Evolutionary conservation across 2,113 vertebrate genomes (phyloP), one percentile per base, ranked within the genome.

Genomic region (Istiophorus platypterus): DNA sequence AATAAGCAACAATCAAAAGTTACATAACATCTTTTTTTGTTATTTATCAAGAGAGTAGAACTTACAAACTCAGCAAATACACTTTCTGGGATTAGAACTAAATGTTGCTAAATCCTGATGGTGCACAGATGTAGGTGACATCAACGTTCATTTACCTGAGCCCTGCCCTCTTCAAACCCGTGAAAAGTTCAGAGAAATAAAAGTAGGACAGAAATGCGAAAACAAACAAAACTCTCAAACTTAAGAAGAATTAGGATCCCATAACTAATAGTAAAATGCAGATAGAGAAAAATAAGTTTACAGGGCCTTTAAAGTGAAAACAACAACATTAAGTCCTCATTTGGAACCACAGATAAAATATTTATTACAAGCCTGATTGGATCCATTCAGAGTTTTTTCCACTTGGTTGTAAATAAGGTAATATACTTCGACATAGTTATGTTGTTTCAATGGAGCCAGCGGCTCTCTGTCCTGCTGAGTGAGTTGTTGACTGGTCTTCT

Each of bases 401-500:
- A 59, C 37, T 20, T 54, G 70, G 78, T 61, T 34, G 51, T 88
- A 80, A 84, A 89, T 80, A 76, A 77, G 67, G 66, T 52, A 65
- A 80, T 80, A 76, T 81, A 56, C 54, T 72, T 65, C 24, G 27
- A 66, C 64, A 80, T 17, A 18, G 59, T 54, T 51, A 47, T 82
- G 57, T 73, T 81, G 81, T 76, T 84, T 59, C 41, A 72, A 20
- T 47, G 22, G 67, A 78, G 52, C 72, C 78, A 80, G 70, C 42
- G 49, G 69, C 58, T 49, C 67, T 78, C 70, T 70, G 57, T 81
- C 56, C 71, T 70, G 73, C 83, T 85, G 71, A 67, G 59, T 64
- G 63, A 80, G 81, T 59, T 88, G 87, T 83, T 89, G 70, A 81
- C 72, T 65, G 34, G 41, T 79, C 64, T 72, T 80, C 76, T 75